Percentiles rank a stretch among this genome's conserved stretches.
These are phyloP conservation scores for Liparis tanakae DNA, from an alignment of 2,797 vertebrate genomes.

Conservation along the genomic window DNA sequence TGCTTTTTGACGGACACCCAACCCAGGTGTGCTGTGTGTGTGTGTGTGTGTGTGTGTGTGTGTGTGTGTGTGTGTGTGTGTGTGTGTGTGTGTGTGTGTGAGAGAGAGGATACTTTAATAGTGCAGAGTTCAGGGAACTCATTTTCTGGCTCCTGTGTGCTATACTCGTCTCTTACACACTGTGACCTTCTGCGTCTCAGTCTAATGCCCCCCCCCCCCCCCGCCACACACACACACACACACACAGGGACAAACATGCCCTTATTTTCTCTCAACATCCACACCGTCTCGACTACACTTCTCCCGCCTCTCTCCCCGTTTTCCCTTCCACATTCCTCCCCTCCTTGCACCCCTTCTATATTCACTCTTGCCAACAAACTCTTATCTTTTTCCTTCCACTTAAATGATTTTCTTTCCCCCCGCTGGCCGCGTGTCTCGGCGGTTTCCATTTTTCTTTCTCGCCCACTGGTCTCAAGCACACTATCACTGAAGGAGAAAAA, in stretches of 20 bases:
- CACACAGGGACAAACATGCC: conserved; percentile 18
- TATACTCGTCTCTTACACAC: conserved; percentile 18
- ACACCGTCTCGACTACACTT: background rate
- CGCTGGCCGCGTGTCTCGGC: background rate
- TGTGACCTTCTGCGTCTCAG: conserved; percentile 18
- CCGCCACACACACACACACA: too few species aligned
- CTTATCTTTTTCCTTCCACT: background rate
- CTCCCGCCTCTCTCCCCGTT: background rate
- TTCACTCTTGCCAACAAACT: background rate
- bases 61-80: conserved; percentile 7
- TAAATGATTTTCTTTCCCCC: background rate
- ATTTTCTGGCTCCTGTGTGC: conserved; percentile 27
- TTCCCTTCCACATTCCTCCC: background rate
- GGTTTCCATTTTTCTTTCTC: background rate
- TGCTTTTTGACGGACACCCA: background rate
- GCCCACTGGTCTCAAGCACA: background rate
- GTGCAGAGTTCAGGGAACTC: conserved; percentile 40
- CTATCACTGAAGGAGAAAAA: conserved; percentile 7
- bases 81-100: conserved; percentile 7
- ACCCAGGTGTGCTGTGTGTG: conserved; percentile 14
- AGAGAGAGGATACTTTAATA: conserved; percentile 2
- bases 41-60: conserved; percentile 4
- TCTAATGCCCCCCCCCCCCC: background rate
- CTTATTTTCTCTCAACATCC: conserved; percentile 13
- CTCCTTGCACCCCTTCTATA: background rate